Percentiles rank a stretch among this genome's conserved stretches.
These are phyloP conservation scores for Macropus fuliginosus DNA, from an alignment of 2,797 vertebrate species.

Conservation along the genomic window DNA sequence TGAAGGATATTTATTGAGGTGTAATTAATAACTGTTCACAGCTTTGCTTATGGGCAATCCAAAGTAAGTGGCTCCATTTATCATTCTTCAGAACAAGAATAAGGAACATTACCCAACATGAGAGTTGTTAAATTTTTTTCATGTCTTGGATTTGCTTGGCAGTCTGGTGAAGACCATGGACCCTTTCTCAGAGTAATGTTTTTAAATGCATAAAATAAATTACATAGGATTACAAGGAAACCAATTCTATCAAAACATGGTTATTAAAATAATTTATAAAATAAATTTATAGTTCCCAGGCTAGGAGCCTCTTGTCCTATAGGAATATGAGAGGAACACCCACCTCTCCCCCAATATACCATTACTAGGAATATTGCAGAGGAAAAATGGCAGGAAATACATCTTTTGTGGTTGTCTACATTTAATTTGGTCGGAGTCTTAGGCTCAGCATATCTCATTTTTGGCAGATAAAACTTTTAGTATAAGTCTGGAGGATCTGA, in stretches of 20 bases:
- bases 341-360: background rate
- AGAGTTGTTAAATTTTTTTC: background rate
- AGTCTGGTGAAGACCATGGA: background rate
- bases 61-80: background rate
- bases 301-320: background rate
- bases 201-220: background rate
- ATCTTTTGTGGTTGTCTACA: background rate
- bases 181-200: background rate
- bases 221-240: background rate
- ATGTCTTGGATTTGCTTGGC: background rate
- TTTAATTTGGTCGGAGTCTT: background rate
- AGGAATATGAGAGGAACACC: background rate
- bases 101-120: background rate
- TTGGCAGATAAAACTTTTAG: background rate
- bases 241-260: background rate
- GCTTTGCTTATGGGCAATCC: background rate
- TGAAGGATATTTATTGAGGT: background rate
- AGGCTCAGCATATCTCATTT: background rate
- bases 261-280: background rate
- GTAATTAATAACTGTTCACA: conserved; percentile 9
- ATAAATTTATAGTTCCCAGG: background rate
- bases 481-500: background rate
- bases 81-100: background rate
- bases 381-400: background rate
- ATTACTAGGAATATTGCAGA: background rate